Evolutionary conservation across 2,113 vertebrate species (phyloP).

Genomic region (Girardinichthys multiradiatus): DNA sequence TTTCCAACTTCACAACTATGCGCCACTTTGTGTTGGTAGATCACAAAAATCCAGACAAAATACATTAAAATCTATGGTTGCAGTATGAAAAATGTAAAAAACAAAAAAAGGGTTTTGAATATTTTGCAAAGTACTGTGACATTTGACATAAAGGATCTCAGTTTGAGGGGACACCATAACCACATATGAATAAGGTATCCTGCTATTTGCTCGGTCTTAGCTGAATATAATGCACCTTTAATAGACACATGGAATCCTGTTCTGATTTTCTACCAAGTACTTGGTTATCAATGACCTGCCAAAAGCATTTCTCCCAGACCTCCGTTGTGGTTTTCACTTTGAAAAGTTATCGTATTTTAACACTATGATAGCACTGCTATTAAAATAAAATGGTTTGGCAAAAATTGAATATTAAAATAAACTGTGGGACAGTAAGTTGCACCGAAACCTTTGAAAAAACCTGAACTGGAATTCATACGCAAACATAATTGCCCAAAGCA

Average conservation of each 20-base stretch:
- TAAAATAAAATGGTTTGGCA: slow-evolving; percentile 11
- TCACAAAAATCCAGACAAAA: neutral
- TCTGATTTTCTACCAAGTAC: slow-evolving; percentile 24
- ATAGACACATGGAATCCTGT: slow-evolving; percentile 34
- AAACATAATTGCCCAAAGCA: neutral
- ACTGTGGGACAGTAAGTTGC: neutral
- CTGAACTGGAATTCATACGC: neutral
- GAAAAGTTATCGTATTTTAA: slow-evolving; percentile 11
- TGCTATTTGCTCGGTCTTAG: slow-evolving; percentile 17
- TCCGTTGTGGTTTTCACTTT: slow-evolving; percentile 30
- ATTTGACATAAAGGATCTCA: neutral
- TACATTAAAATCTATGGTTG: neutral
- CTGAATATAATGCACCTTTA: slow-evolving; percentile 8
- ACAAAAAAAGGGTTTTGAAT: neutral
- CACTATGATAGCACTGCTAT: neutral
- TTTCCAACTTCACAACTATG: neutral
- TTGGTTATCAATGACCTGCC: slow-evolving; percentile 9
- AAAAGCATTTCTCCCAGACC: slow-evolving; percentile 29
- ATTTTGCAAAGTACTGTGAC: neutral
- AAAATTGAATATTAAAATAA: neutral
- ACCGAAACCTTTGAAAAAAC: neutral
- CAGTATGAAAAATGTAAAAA: neutral
- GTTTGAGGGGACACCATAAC: slow-evolving; percentile 16
- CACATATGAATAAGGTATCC: neutral
- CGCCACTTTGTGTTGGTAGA: neutral